These are phyloP conservation scores for Meteorus colon DNA, from an alignment of 2,888 invertebrate genomes.

Conservation along the genomic window DNA sequence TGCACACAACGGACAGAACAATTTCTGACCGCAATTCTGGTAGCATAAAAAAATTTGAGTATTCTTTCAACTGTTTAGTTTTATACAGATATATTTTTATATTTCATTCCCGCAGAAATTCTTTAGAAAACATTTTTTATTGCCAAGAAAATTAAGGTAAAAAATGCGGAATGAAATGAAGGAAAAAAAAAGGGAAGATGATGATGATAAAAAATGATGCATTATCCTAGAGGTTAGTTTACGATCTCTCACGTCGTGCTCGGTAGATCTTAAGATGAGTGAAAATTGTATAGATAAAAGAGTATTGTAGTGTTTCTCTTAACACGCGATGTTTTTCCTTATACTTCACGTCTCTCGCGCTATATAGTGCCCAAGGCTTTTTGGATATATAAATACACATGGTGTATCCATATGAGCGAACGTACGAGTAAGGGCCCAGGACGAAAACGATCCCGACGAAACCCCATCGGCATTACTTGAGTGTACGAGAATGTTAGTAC, in stretches of 20 bases:
- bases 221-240: slow-evolving; percentile 18
- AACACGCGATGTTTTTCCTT: slow-evolving; percentile 25
- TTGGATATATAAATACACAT: slow-evolving; percentile 28
- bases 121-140: not conserved
- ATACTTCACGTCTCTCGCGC: slow-evolving; percentile 27
- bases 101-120: not conserved
- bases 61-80: not conserved
- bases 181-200: slow-evolving; percentile 1
- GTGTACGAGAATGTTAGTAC: slow-evolving; percentile 59
- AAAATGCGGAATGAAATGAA: not conserved
- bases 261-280: slow-evolving; percentile 12
- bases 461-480: slow-evolving; percentile 56
- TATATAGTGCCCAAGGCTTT: slow-evolving; percentile 15
- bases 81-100: not conserved
- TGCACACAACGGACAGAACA: not conserved
- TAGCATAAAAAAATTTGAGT: not conserved
- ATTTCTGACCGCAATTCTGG: not conserved
- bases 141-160: not conserved
- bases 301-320: slow-evolving; percentile 26
- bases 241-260: slow-evolving; percentile 20
- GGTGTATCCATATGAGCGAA: slow-evolving; percentile 9
- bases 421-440: not conserved
- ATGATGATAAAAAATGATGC: not conserved
- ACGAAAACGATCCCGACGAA: slow-evolving; percentile 46
- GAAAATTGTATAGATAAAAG: slow-evolving; percentile 33